Percentiles rank a stretch among this genome's conserved stretches.
Evolutionary conservation across 2,113 vertebrate species (phyloP).

Genomic region (Chionodraco myersi): DNA sequence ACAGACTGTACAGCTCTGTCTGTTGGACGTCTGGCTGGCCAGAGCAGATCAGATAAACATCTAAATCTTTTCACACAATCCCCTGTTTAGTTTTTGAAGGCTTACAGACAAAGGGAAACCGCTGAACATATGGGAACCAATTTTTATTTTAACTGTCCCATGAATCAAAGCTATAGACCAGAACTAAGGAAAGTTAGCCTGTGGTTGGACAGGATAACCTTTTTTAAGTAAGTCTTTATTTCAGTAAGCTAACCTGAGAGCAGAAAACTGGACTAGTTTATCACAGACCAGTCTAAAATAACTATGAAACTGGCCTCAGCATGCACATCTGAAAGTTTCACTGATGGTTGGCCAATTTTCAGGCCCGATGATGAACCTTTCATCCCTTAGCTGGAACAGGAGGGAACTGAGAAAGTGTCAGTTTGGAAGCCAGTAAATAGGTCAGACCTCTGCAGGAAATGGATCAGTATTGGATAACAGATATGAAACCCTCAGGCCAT

Average conservation of each 20-base stretch:
- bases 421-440: slow-evolving; percentile 56
- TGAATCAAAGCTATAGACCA: neutral
- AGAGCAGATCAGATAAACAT: slow-evolving; percentile 9
- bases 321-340: neutral
- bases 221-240: neutral
- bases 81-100: slow-evolving; percentile 1
- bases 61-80: neutral
- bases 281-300: neutral
- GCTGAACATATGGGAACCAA: neutral
- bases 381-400: slow-evolving; percentile 13
- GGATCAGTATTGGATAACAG: slow-evolving; percentile 51
- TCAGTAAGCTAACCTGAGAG: neutral
- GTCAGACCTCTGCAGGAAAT: slow-evolving; percentile 62
- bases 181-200: neutral
- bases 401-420: slow-evolving; percentile 23
- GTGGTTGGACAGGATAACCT: neutral
- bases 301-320: neutral
- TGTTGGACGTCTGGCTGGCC: neutral
- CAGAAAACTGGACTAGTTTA: neutral
- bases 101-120: neutral
- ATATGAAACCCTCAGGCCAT: slow-evolving; percentile 41
- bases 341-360: slow-evolving; percentile 7
- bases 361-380: slow-evolving; percentile 8
- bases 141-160: neutral
- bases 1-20: neutral